These are phyloP conservation scores for Drosophila gaucha DNA, from an alignment of 2,888 invertebrate species.

Conservation along the genomic window DNA sequence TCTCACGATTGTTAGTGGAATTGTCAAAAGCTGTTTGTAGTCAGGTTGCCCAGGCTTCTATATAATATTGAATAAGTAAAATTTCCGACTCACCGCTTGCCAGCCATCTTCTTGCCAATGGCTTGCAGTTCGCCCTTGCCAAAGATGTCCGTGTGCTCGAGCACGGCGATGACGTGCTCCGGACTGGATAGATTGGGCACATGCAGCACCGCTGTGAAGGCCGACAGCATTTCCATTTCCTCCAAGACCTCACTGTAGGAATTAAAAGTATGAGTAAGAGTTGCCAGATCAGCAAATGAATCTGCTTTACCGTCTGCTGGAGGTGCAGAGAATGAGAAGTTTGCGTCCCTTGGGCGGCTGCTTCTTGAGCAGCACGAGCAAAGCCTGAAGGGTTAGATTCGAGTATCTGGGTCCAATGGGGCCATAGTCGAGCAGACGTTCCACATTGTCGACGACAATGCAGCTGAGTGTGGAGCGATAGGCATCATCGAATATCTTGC, in stretches of 20 bases:
- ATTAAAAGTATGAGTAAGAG: neutral
- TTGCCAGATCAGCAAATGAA: neutral
- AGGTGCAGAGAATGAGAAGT: constrained; percentile 96
- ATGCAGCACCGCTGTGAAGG: constrained; percentile 96
- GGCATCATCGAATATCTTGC: constrained; percentile 99
- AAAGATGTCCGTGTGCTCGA: constrained; percentile 93
- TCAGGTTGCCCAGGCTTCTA: too few relatives aligned
- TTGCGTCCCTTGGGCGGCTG: constrained; percentile 97
- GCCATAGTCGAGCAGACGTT: constrained; percentile 98
- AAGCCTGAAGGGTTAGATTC: constrained; percentile 97
- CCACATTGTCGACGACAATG: constrained; percentile 98
- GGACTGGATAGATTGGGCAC: constrained; percentile 95
- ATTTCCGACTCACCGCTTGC: too few relatives aligned
- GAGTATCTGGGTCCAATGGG: constrained; percentile 99
- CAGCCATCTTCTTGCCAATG: constrained; percentile 90
- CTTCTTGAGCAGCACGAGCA: constrained; percentile 96
- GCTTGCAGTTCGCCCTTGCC: constrained; percentile 89
- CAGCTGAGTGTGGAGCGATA: constrained; percentile 98
- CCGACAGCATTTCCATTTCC: constrained; percentile 97
- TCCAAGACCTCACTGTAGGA: constrained; percentile 92
- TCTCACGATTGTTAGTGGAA: too few relatives aligned
- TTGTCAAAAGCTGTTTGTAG: too few relatives aligned
- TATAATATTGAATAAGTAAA: too few relatives aligned
- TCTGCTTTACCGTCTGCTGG: constrained; percentile 91
- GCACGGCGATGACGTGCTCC: constrained; percentile 92